These are phyloP conservation scores for Trissolcus basalis DNA, from an alignment of 1,140 invertebrate genomes.

Conservation along the genomic window DNA sequence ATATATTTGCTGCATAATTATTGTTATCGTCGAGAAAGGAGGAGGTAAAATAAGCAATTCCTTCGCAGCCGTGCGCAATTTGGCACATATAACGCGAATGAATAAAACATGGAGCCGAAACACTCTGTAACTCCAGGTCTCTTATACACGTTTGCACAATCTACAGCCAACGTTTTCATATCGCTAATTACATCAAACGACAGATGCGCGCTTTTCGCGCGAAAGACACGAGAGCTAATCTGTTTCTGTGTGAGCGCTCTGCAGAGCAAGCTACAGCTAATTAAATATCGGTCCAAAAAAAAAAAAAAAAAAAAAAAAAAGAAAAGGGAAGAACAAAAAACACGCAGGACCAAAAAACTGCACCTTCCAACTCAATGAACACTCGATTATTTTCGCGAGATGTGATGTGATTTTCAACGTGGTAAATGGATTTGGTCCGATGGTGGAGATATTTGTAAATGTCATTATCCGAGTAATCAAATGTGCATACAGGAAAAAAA, in stretches of 20 bases:
- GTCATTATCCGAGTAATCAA: too few relatives aligned
- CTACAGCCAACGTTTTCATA: conserved; percentile 47
- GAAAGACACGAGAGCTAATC: conserved; percentile 35
- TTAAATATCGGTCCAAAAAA: conserved; percentile 25
- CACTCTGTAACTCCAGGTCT: conserved; percentile 55
- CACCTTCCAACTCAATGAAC: too few relatives aligned
- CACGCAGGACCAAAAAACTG: too few relatives aligned
- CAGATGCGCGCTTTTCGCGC: conserved; percentile 43
- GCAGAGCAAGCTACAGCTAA: conserved; percentile 18
- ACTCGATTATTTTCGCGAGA: too few relatives aligned
- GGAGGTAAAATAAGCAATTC: conserved; percentile 63
- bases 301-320: too few relatives aligned
- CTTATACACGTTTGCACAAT: conserved; percentile 54
- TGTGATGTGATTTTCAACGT: too few relatives aligned
- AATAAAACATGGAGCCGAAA: conserved; percentile 68
- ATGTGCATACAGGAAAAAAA: too few relatives aligned
- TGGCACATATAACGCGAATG: conserved; percentile 64
- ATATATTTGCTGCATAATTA: too few relatives aligned
- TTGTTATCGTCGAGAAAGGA: conserved; percentile 55
- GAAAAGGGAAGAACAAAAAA: too few relatives aligned
- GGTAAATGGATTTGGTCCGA: too few relatives aligned
- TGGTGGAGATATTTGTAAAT: too few relatives aligned
- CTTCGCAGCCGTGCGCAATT: conserved; percentile 58
- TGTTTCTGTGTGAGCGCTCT: conserved; percentile 7
- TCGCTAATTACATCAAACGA: conserved; percentile 57